Base-by-base conservation (phyloP, 1,140 invertebrate genomes). In the Achroia grisella region DNA sequence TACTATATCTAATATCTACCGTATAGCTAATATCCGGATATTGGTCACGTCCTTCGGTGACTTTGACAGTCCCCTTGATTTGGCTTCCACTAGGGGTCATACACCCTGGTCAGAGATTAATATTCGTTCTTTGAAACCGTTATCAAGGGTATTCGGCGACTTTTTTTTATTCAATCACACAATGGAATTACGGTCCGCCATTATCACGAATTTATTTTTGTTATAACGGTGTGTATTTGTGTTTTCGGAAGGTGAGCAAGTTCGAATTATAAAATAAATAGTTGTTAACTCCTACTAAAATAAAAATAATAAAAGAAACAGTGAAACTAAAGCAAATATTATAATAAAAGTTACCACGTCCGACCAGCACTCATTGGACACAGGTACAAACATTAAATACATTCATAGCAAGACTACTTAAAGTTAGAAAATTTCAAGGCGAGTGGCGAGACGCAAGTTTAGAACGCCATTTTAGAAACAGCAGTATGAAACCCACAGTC, bases 71-170 rank as follows among this genome's bases (percentile, higher is more conserved):
- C 64, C 64, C 70, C 73, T 78, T 82, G 78, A 82, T 82, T 82
- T 82, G 78, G 78, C 76, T 82, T 82, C 70, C 75, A 82, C 75
- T 73, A 73, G 78, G 75, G 78, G 74, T 77, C 74, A 75, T 71
- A 69, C 62, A 73, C 74, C 74, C 72, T 75, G 73, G 56, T 76
- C 67, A 57, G 40, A 70, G 49, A 60, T 54, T 53, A 47, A 63
- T 55, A 52, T 62, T 40, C 62, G 45, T 75, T 50, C 48, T 56
- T 71, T 66, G 71, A 61, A 78, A 78, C 72, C 71, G 59, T 62
- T 67, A 75, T 78, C 80, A 83, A 78, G 65, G 69, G 65, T 71
- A 44, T 52, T 53, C 40, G 37, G 49, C 48, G 43, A 51, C 9
- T 50, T 41, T 31, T 50, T 31, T 42, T 39, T n/a, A n/a, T n/a